Conservation (phyloP, 2,797 vertebrate genomes). For the Leucoraja ocellata region DNA sequence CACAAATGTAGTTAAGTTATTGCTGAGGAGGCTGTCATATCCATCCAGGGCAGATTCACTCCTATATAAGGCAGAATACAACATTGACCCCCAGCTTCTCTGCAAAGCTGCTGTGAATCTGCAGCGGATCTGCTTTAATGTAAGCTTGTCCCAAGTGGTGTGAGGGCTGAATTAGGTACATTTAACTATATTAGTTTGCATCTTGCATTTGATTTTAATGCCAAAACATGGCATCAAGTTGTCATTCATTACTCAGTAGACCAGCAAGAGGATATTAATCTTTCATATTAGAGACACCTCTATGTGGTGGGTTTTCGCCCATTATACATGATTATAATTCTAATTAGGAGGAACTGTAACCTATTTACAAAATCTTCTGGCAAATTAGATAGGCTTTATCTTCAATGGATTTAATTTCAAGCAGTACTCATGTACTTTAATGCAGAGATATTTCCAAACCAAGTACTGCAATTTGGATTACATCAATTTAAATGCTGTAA, state of each 20-base stretch:
- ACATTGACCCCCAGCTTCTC: not conserved
- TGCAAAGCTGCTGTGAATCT: not conserved
- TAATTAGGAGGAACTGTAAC: not conserved
- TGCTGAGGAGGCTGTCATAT: not conserved
- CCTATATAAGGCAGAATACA: not conserved
- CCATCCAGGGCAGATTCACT: not conserved
- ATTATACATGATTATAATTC: constrained; percentile 1
- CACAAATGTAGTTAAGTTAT: not conserved
- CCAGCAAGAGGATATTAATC: not conserved
- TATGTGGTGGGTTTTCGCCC: not conserved
- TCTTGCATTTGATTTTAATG: not conserved
- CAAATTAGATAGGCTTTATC: not conserved
- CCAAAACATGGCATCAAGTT: not conserved
- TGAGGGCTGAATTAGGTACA: constrained; percentile 1
- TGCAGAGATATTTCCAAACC: not conserved
- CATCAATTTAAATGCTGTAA: not conserved
- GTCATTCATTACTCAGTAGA: not conserved
- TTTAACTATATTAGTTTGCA: constrained; percentile 26
- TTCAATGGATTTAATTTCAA: constrained; percentile 13
- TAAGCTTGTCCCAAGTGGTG: not conserved
- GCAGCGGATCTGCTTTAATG: not conserved
- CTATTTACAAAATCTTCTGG: not conserved
- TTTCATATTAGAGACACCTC: not conserved
- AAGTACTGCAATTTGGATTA: not conserved
- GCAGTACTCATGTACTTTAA: not conserved